Evolutionary conservation across 53 echinoderm and acorn worm species (phyloP).

Genomic region (Apostichopus leukothele): DNA sequence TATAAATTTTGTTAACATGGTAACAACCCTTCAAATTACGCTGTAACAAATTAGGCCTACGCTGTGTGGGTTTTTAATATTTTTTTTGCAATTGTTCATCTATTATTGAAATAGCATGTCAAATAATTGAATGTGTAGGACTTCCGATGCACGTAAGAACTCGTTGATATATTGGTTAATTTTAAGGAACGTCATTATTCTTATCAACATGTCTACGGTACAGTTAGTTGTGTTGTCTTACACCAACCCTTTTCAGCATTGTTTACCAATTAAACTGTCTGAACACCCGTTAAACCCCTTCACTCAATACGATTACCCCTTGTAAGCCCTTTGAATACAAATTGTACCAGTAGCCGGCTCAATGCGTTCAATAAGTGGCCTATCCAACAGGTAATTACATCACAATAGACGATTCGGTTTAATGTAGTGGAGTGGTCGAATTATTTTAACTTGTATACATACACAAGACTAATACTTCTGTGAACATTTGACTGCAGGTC

Average conservation of each 20-base stretch:
- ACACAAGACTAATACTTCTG: not conserved
- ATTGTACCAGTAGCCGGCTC: not conserved
- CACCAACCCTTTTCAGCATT: not conserved
- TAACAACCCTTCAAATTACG: too few relatives aligned
- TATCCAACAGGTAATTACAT: conserved; percentile 26
- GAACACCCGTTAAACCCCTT: conserved; percentile 33
- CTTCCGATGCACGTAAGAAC: not conserved
- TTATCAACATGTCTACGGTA: not conserved
- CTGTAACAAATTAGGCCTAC: too few relatives aligned
- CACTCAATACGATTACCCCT: conserved; percentile 24
- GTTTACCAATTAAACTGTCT: conserved; percentile 46
- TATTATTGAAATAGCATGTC: too few relatives aligned
- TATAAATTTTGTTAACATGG: too few relatives aligned
- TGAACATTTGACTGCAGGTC: not conserved
- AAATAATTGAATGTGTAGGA: not conserved
- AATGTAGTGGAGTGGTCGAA: not conserved
- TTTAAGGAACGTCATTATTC: too few relatives aligned
- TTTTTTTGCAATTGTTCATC: too few relatives aligned
- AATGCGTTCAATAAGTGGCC: conserved; percentile 20
- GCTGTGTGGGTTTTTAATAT: too few relatives aligned
- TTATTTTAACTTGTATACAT: conserved; percentile 31
- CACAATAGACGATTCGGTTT: conserved; percentile 5
- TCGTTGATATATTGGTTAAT: too few relatives aligned
- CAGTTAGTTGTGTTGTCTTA: not conserved
- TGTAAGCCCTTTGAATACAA: conserved; percentile 8